These are phyloP conservation scores for Schizaphis graminum DNA, from an alignment of 2,888 invertebrate species.

Conservation along the genomic window DNA sequence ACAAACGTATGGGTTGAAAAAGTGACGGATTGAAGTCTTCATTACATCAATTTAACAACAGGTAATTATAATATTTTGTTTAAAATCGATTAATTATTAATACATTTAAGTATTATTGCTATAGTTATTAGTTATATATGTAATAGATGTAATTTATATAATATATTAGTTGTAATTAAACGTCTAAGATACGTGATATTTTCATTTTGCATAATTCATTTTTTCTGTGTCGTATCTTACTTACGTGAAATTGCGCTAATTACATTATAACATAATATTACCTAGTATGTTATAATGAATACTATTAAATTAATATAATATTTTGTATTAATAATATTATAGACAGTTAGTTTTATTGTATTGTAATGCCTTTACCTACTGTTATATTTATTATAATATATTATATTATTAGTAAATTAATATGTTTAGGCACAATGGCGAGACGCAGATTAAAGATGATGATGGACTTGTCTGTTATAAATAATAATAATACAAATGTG, in stretches of 20 bases:
- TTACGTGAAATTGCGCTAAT: background rate
- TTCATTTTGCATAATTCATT: background rate
- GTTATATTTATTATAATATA: background rate
- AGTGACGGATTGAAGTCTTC: background rate
- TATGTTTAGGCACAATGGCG: background rate
- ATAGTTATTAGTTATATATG: background rate
- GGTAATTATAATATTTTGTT: slow-evolving; percentile 23
- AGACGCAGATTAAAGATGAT: background rate
- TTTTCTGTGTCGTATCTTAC: background rate
- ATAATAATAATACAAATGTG: background rate
- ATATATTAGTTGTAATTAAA: background rate
- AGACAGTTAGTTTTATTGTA: background rate
- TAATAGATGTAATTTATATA: background rate
- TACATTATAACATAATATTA: background rate
- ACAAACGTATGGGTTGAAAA: background rate
- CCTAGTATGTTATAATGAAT: background rate
- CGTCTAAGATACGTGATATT: slow-evolving; percentile 12
- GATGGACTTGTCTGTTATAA: background rate
- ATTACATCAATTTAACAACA: background rate
- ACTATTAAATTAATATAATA: background rate
- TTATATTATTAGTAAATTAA: background rate
- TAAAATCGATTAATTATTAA: background rate
- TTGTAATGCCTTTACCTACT: background rate
- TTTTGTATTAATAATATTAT: background rate
- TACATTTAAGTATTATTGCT: slow-evolving; percentile 9